Base-by-base conservation (phyloP, 2,888 invertebrate species). In the Tetramorium bicarinatum region DNA sequence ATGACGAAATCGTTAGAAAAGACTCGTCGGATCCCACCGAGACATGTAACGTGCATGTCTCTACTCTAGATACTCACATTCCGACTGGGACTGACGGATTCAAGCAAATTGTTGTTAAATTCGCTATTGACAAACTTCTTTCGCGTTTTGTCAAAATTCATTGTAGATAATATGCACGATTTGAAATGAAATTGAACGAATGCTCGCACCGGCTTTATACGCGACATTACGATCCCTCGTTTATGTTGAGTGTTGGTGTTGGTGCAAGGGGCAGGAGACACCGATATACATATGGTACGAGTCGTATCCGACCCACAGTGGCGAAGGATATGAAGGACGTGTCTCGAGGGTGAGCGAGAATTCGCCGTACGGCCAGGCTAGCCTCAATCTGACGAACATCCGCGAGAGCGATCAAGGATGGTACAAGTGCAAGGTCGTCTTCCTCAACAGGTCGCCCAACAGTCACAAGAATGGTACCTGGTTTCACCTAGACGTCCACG, bases 241-340 rank as follows among this genome's bases (percentile, higher is more conserved):
- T 93, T 93, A 93, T 93, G 93, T 93, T 93, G 92, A 93, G 91
- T 93, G 87, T 94, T 93, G 92, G 91, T 93, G 93, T 93, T 93
- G 91, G 92, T 93, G 94, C 95, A 96, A 98, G 98, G 98, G 98
- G 95, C 97, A 98, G 96, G 98, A 98, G 96, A 97, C 98, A 95
- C 99, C 99, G 93, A 98, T 99, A 95, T 99, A 99, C 96, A 98
- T 99, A 96, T 99, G 99, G 98, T 99, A 99, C 96, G 98, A 99
- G 96, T 98, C 98, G 95, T 99, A 99, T 96, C 98, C 98, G 92
- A 98, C 99, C 90, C 99, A 99, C 96, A 98, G 98, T 95, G 99
- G 98, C 93, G 98, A 98, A 95, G 98, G 98, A 77, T 99, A 98
- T 96, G 98, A 98, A 95, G 98, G 98, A 92, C 96, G 99, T 87